phyloP scores from a whole-genome alignment of 2,797 vertebrate species.

The Spheniscus humboldti region DNA sequence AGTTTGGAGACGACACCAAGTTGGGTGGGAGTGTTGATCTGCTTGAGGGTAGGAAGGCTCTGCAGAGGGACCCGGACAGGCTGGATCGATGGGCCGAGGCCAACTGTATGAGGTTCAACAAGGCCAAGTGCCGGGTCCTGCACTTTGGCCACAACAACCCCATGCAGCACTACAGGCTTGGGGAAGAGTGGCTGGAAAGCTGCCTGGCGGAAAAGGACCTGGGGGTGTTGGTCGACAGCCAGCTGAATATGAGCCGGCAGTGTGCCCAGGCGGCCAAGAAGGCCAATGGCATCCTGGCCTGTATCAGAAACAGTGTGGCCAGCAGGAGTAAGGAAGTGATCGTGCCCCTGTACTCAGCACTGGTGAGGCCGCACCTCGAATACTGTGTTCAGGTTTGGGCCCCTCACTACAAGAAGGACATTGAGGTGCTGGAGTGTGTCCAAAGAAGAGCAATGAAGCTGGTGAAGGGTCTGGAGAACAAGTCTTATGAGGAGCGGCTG shows the following conservation, averaged over 20 bases:
- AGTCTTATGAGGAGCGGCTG: not conserved
- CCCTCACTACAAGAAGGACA: too few relatives aligned
- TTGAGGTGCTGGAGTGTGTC: not conserved
- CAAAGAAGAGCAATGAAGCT: not conserved
- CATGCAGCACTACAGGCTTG: not conserved
- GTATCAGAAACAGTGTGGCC: not conserved
- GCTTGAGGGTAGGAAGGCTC: not conserved
- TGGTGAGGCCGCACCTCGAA: not conserved
- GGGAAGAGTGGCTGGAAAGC: not conserved
- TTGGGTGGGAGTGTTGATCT: not conserved
- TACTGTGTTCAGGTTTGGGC: too few relatives aligned
- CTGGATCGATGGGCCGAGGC: rapidly evolving
- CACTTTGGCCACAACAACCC: not conserved
- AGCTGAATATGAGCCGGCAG: not conserved
- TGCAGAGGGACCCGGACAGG: not conserved
- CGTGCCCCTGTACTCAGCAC: not conserved
- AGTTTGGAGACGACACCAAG: not conserved
- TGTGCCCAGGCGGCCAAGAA: not conserved
- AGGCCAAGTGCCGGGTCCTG: not conserved
- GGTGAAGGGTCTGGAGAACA: not conserved
- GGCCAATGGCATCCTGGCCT: not conserved
- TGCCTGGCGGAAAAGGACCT: not conserved
- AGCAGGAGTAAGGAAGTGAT: not conserved
- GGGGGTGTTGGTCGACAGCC: not conserved
- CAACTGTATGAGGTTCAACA: too few relatives aligned